A percentile compares a stretch with the other conserved stretches of the same genome.
Conservation (phyloP, 2,888 invertebrate species). For the Pterostichus niger region DNA sequence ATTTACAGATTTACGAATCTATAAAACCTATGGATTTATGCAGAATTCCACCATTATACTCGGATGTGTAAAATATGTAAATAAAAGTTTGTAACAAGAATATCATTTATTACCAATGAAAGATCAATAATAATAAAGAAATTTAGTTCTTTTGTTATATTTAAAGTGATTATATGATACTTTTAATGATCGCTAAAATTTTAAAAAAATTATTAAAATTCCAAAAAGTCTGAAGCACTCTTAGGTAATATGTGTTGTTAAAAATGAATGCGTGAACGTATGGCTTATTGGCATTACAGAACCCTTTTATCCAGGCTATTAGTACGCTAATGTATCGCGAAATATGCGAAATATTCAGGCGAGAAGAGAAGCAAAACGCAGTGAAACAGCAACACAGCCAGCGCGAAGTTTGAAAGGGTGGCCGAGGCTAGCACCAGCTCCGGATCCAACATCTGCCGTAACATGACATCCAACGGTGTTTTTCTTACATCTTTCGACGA, state of each 20-base stretch:
- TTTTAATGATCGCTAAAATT: too few relatives aligned
- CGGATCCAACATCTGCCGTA: conserved; percentile 61
- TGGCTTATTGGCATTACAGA: conserved; percentile 17
- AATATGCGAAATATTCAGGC: conserved; percentile 43
- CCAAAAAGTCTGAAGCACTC: background rate
- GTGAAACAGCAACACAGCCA: background rate
- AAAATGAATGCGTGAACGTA: conserved; percentile 11
- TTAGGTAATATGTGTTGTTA: background rate
- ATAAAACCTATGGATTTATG: too few relatives aligned
- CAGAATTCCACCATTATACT: too few relatives aligned
- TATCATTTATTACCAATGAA: too few relatives aligned
- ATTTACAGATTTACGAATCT: too few relatives aligned
- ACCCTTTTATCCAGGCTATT: conserved; percentile 26
- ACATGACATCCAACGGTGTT: conserved; percentile 48
- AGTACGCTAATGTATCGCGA: conserved; percentile 28
- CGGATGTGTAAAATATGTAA: too few relatives aligned
- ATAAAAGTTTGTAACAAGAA: too few relatives aligned
- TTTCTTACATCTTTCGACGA: conserved; percentile 58
- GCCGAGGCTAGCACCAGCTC: background rate
- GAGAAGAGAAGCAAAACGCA: conserved; percentile 3
- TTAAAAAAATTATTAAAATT: too few relatives aligned
- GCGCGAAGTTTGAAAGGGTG: conserved; percentile 4
- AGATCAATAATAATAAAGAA: too few relatives aligned
- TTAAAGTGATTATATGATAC: too few relatives aligned
- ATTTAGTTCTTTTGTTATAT: too few relatives aligned